These are phyloP conservation scores for Psilopsiagon aurifrons DNA, from an alignment of 2,113 vertebrate genomes.

Conservation along the genomic window DNA sequence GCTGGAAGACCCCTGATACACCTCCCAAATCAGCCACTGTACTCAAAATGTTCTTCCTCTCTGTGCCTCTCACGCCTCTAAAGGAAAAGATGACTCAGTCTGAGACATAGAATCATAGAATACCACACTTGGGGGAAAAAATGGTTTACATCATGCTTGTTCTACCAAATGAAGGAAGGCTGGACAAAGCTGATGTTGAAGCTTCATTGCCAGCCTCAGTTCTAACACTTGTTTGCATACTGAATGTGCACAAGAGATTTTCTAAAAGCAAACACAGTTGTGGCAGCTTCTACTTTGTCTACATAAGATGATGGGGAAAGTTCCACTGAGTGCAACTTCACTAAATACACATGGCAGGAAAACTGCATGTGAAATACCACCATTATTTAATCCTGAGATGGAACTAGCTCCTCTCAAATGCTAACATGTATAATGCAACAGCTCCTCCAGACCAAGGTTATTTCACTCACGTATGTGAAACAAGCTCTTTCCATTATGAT, in stretches of 20 bases:
- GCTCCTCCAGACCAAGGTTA: neutral
- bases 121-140: neutral
- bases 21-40: neutral
- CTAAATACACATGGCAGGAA: neutral
- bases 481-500: neutral
- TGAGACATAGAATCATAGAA: neutral
- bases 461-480: neutral
- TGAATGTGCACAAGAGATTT: neutral
- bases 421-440: neutral
- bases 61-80: neutral
- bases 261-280: neutral
- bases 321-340: neutral
- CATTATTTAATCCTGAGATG: neutral
- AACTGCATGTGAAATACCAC: neutral
- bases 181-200: neutral
- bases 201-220: neutral
- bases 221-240: neutral
- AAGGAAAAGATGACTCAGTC: neutral
- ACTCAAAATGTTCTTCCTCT: neutral
- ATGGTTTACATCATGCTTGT: accelerated
- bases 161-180: neutral
- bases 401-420: neutral
- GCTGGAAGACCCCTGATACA: neutral
- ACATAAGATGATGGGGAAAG: accelerated
- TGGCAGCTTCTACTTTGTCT: neutral